Conservation (phyloP, 2,888 invertebrate genomes). For the Megaustenia siamemsis region DNA sequence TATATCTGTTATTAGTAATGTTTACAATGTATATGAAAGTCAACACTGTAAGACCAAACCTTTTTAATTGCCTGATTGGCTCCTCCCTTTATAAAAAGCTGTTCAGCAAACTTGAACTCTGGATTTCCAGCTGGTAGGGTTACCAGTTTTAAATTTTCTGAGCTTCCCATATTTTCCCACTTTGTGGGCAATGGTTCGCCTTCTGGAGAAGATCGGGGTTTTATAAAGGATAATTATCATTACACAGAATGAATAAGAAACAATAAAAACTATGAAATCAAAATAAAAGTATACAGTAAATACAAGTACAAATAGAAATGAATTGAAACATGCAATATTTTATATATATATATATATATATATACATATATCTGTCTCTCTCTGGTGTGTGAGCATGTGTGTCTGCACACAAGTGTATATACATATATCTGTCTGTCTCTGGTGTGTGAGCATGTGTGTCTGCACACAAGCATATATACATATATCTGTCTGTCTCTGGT, state of each 20-base stretch:
- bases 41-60: not conserved
- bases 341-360: no score
- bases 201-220: not conserved
- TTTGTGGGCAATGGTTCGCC: slow-evolving; percentile 50
- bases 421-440: no score
- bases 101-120: slow-evolving; percentile 46
- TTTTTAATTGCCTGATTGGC: slow-evolving; percentile 43
- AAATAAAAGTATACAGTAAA: no score
- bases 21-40: not conserved
- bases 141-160: slow-evolving; percentile 53
- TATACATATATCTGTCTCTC: no score
- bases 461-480: no score
- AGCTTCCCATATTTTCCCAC: slow-evolving; percentile 51
- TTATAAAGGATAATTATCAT: not conserved
- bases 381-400: no score
- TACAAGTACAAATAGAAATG: not conserved
- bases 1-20: not conserved
- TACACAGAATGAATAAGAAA: not conserved
- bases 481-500: no score
- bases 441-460: no score
- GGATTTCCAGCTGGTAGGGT: slow-evolving; percentile 25
- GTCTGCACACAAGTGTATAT: no score
- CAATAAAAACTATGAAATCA: no score
- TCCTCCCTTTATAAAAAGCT: slow-evolving; percentile 9
- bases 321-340: no score